phyloP scores from a whole-genome alignment of 2,113 vertebrate genomes.

The Ophiodon elongatus region DNA sequence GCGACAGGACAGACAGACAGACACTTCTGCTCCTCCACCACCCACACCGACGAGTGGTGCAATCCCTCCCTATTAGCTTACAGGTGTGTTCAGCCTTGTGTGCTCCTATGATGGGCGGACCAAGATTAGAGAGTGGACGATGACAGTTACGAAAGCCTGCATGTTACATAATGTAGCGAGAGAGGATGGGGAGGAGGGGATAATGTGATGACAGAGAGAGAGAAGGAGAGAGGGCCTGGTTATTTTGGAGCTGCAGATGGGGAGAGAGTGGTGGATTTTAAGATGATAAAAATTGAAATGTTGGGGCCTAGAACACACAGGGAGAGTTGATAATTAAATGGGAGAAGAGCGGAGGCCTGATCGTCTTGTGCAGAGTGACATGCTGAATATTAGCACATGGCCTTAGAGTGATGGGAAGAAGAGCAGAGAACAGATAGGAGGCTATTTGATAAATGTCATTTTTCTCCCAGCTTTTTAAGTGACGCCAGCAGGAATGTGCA shows the following conservation, averaged over 20 bases:
- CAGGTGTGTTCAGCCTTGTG: conserved; percentile 71
- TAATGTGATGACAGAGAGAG: conserved; percentile 35
- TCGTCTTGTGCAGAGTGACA: conserved; percentile 56
- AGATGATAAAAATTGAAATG: conserved; percentile 53
- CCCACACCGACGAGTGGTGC: conserved; percentile 54
- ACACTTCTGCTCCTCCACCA: conserved; percentile 52
- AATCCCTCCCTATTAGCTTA: conserved; percentile 73
- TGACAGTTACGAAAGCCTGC: conserved; percentile 58
- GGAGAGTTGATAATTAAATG: conserved; percentile 60
- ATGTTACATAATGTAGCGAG: conserved; percentile 70
- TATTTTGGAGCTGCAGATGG: conserved; percentile 54
- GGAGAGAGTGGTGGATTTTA: conserved; percentile 14
- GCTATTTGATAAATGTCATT: conserved; percentile 73
- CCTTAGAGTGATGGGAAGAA: conserved; percentile 35
- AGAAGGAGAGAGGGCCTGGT: conserved; percentile 24
- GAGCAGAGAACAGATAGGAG: conserved; percentile 48
- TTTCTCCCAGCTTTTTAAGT: conserved; percentile 62
- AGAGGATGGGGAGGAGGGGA: conserved; percentile 20
- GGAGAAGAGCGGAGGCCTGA: conserved; percentile 46
- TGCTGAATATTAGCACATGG: conserved; percentile 58
- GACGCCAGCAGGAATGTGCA: conserved; percentile 52
- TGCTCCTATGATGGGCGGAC: conserved; percentile 43
- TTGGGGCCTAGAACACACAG: conserved; percentile 27
- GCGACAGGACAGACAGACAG: conserved; percentile 64
- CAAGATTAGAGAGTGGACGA: conserved; percentile 55